Evolutionary conservation across 30 jellyfish, hydroid and myxozoan genomes (phyloP).

Genomic region (Morbakka virulenta): DNA sequence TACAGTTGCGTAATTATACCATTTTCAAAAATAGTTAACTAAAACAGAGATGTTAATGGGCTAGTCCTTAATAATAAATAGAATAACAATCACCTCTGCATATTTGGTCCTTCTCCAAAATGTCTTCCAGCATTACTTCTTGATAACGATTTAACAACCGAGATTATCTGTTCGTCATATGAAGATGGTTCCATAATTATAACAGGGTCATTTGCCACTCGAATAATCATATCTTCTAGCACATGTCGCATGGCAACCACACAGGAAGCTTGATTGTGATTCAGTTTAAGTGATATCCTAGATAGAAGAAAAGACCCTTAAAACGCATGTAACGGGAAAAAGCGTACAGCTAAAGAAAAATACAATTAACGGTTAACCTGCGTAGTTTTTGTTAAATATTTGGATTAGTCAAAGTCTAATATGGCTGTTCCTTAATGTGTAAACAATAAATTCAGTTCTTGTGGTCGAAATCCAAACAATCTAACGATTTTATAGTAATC

Average conservation of each 20-base stretch:
- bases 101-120: background rate
- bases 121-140: conserved; percentile 87
- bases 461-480: too few species aligned
- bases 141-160: conserved; percentile 57
- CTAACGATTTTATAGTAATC: too few species aligned
- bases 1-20: too few species aligned
- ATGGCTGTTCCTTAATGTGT: too few species aligned
- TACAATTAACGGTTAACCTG: background rate
- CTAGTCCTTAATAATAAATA: too few species aligned
- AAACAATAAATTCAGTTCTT: too few species aligned
- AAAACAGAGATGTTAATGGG: too few species aligned
- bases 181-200: conserved; percentile 39
- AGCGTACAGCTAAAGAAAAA: background rate
- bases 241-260: conserved; percentile 71
- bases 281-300: conserved; percentile 85
- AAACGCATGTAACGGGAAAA: background rate
- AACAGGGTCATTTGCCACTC: conserved; percentile 77
- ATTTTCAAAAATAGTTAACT: too few species aligned
- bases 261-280: conserved; percentile 77
- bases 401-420: too few species aligned
- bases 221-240: conserved; percentile 67
- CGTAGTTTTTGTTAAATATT: too few species aligned
- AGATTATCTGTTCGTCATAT: conserved; percentile 28
- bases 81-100: too few species aligned
- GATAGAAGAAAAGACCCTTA: background rate